phyloP scores from a whole-genome alignment of 2,113 vertebrate genomes.

The Saguinus imperator region DNA sequence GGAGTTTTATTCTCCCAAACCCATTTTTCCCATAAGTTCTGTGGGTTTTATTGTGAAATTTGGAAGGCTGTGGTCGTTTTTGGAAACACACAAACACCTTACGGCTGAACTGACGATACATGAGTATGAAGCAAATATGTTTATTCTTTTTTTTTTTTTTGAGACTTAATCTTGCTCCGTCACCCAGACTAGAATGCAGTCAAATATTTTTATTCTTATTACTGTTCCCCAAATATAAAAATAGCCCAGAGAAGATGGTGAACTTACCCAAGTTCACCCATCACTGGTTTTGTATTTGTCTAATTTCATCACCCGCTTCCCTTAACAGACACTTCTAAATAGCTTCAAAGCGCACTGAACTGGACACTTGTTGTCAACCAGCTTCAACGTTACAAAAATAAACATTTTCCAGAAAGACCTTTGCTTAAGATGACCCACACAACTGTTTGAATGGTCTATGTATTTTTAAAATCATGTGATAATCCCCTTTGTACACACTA shows the following conservation, averaged over 20 bases:
- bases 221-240: not conserved
- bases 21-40: not conserved
- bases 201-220: not conserved
- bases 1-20: not conserved
- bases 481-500: slow-evolving; percentile 67
- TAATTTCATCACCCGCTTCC: not conserved
- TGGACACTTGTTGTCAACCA: not conserved
- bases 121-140: not conserved
- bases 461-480: slow-evolving; percentile 59
- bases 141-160: not conserved
- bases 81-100: not conserved
- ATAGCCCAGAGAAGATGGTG: not conserved
- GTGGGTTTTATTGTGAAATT: not conserved
- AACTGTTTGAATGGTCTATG: not conserved
- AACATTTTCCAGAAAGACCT: slow-evolving; percentile 22
- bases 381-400: not conserved
- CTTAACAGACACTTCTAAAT: not conserved
- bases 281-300: not conserved
- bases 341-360: not conserved
- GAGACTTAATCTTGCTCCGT: not conserved
- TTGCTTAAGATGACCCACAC: not conserved
- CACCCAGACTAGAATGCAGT: not conserved
- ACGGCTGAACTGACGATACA: not conserved
- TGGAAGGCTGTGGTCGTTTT: not conserved
- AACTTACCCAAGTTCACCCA: not conserved